Evolutionary conservation across 1,140 invertebrate genomes (phyloP), one percentile per base, ranked within the genome.

Genomic region (Cyphomyrmex costatus): DNA sequence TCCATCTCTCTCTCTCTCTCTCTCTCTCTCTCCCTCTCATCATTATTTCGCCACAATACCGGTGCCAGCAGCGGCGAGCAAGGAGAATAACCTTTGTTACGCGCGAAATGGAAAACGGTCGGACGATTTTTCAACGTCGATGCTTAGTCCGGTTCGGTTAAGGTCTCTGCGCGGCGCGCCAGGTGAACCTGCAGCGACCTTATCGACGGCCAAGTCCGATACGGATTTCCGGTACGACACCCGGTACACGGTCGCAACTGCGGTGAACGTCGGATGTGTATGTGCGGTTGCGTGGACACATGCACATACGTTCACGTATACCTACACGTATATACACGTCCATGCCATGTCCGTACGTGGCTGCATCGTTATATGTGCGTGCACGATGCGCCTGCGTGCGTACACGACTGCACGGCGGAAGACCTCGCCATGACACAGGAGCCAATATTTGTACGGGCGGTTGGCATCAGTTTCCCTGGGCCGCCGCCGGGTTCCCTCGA

Each of bases 401-500:
- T 79, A 19, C 53, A 30, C 30, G 63, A 8, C 27, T 71, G 79
- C 33, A 30, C 27, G 66, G 14, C 56, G 53, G 21, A 46, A 49
- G 7, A 7, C 46, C 8, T 27, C 63, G 78, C 88, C 74, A 77
- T 83, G 79, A 89, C 88, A 85, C 85, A 65, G 74, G 36, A 71
- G 80, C 88, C 88, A 90, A 90, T 90, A 89, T 90, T 90, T 90
- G 76, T 65, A 46, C 76, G 88, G 63, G 19, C 53, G 51, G 76
- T 88, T 76, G 88, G 88, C 88, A 87, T 90, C 89, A 58, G 89
- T 89, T 87, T 78, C 88, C 88, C 78, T 84, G 71, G n/a, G 7
- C 3, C 21, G 21, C 58, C n/a, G 24, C 46, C 77, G 74, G 71
- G 86, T 83, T 49, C 76, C 66, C 77, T 89, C 70, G 87, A 71